Base-by-base conservation (phyloP, 2,113 vertebrate genomes). In the Sakesphorus luctuosus region DNA sequence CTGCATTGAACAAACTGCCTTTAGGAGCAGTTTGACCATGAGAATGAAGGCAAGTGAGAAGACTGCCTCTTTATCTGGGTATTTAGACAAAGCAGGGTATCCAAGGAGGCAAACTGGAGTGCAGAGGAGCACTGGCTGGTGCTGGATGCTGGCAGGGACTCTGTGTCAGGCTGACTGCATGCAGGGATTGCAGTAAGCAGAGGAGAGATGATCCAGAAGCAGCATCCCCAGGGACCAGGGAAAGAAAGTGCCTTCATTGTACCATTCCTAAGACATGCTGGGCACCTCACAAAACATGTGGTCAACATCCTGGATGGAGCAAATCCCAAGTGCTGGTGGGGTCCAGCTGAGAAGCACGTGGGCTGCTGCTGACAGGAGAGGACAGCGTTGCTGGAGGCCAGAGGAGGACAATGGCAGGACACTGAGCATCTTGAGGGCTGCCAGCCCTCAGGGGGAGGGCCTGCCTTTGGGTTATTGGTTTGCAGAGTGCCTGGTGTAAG, bases 231-330 rank as follows among this genome's bases (percentile, higher is more conserved):
- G 87, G 55, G 82, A 55, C 0, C 0, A 0, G 26, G 78, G 87
- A 65, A 94, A 56, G 92, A 92, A 96, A 97, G 85, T 89, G 84
- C 19, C 94, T 63, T 44, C 93, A 89, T 92, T 97, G 91, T 87
- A 9, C 80, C 68, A 40, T 81, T 83, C 16, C 83, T 74, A 13
- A 75, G 80, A 20, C 80, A 13, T 5, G 44, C 92, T 91, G 92
- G 85, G 72, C 83, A 93, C 83, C 93, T 87, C 90, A 88, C 76
- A 87, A 9, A 94, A 90, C 88, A 95, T 93, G 66, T 59, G 88
- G 83, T 75, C 68, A 36, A 21, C 90, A 88, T 87, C 88, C 69
- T 67, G 56, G 59, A 88, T 89, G 80, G 68, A 67, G 68, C 61
- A 71, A 78, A 71, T 63, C 76, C 84, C 81, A 72, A 59, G 72